A percentile compares a stretch with the other conserved stretches of the same genome.
Evolutionary conservation across 2,888 invertebrate species (phyloP).

Genomic region (Agonopterix heracliana): DNA sequence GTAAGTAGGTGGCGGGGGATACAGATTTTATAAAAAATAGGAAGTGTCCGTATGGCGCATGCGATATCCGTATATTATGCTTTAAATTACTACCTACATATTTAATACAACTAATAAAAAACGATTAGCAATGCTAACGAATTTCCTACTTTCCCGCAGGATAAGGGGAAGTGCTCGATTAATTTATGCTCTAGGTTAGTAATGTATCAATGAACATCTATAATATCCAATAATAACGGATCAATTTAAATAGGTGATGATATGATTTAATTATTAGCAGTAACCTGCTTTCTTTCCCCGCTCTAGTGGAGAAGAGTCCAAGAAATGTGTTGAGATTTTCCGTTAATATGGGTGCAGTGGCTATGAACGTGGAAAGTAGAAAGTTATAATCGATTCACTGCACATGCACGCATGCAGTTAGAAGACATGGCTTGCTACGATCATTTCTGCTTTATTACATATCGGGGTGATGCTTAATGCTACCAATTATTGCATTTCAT

Average conservation of each 20-base stretch:
- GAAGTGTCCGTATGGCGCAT: too few relatives aligned
- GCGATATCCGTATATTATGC: too few relatives aligned
- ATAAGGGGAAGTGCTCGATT: too few relatives aligned
- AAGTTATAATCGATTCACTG: slow-evolving; percentile 70
- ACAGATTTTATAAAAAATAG: too few relatives aligned
- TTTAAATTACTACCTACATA: too few relatives aligned
- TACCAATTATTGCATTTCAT: slow-evolving; percentile 16
- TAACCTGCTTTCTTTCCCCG: slow-evolving; percentile 62
- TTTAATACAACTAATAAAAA: too few relatives aligned
- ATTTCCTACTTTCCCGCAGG: too few relatives aligned
- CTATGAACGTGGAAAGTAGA: slow-evolving; percentile 68
- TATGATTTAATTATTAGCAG: slow-evolving; percentile 31
- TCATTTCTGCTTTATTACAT: slow-evolving; percentile 42
- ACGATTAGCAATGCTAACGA: too few relatives aligned
- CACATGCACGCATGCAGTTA: slow-evolving; percentile 64
- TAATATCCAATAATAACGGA: background rate
- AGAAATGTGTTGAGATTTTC: slow-evolving; percentile 69
- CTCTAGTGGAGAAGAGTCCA: slow-evolving; percentile 62
- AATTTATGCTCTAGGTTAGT: too few relatives aligned
- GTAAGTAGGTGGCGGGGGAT: too few relatives aligned
- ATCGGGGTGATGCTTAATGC: slow-evolving; percentile 23
- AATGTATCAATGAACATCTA: too few relatives aligned
- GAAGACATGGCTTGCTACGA: slow-evolving; percentile 36
- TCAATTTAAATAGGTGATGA: slow-evolving; percentile 6
- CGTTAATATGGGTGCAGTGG: slow-evolving; percentile 58